Evolutionary conservation across 2,113 vertebrate genomes (phyloP).

Genomic region (Pygoscelis antarcticus): DNA sequence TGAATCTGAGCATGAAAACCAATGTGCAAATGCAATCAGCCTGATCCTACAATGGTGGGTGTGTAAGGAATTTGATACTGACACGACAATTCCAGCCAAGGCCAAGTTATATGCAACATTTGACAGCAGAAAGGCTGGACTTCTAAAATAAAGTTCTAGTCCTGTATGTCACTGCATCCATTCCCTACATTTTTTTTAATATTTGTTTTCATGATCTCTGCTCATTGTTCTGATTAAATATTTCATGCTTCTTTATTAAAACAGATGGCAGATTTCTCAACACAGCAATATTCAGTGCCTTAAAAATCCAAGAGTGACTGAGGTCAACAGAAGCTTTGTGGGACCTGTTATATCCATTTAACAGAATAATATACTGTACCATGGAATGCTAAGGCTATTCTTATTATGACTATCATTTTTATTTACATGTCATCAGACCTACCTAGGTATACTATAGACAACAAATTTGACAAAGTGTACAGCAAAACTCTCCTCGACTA

Average conservation of each 20-base stretch:
- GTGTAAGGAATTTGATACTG: not conserved
- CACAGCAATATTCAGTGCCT: not conserved
- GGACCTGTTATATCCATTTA: not conserved
- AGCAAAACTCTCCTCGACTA: not conserved
- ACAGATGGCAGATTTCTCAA: not conserved
- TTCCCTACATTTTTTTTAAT: not conserved
- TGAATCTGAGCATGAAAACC: constrained; percentile 24
- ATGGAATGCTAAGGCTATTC: not conserved
- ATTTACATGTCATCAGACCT: not conserved
- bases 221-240: not conserved
- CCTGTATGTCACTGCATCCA: not conserved
- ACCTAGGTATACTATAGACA: not conserved
- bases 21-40: not conserved
- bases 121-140: not conserved
- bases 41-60: not conserved
- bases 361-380: not conserved
- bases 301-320: not conserved
- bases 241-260: not conserved
- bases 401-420: not conserved
- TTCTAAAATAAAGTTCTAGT: not conserved
- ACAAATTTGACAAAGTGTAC: not conserved
- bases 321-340: not conserved
- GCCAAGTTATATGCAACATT: not conserved
- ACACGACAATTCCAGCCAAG: not conserved
- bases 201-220: not conserved